Conservation (phyloP, 1,140 invertebrate species). For the Odontomachus brunneus region DNA sequence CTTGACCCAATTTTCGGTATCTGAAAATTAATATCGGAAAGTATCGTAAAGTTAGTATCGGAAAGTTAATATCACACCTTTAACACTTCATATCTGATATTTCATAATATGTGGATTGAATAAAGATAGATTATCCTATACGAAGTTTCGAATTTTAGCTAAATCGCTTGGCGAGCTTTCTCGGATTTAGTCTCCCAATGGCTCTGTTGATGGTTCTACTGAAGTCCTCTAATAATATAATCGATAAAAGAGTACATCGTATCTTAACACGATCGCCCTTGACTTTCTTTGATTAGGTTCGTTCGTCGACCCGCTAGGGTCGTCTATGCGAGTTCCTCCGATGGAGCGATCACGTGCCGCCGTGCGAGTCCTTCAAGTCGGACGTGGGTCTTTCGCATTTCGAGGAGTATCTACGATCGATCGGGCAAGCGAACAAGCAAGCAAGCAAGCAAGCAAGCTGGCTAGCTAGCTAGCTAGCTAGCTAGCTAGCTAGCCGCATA, state of each 20-base stretch:
- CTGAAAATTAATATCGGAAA: no score
- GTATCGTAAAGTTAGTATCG: no score
- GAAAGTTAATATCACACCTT: neutral
- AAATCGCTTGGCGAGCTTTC: neutral
- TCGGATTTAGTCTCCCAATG: conserved; percentile 22
- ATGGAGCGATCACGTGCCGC: conserved; percentile 4
- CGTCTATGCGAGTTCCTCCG: conserved; percentile 6
- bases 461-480: neutral
- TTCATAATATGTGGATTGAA: conserved; percentile 12
- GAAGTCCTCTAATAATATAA: conserved; percentile 12
- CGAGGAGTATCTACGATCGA: conserved; percentile 9
- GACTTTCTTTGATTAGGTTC: conserved; percentile 40
- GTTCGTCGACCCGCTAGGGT: neutral
- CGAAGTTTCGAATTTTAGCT: conserved; percentile 17
- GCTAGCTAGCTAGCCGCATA: conserved; percentile 22
- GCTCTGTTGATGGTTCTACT: neutral
- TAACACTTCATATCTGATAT: neutral
- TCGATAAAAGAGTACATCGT: conserved; percentile 25
- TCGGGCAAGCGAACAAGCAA: neutral
- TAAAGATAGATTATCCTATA: neutral
- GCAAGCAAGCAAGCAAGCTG: neutral
- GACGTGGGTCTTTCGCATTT: neutral
- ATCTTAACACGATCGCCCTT: conserved; percentile 43
- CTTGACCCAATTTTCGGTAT: no score
- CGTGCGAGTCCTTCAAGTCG: neutral